Base-by-base conservation (phyloP, 2,113 vertebrate species). In the Vulpes vulpes region DNA sequence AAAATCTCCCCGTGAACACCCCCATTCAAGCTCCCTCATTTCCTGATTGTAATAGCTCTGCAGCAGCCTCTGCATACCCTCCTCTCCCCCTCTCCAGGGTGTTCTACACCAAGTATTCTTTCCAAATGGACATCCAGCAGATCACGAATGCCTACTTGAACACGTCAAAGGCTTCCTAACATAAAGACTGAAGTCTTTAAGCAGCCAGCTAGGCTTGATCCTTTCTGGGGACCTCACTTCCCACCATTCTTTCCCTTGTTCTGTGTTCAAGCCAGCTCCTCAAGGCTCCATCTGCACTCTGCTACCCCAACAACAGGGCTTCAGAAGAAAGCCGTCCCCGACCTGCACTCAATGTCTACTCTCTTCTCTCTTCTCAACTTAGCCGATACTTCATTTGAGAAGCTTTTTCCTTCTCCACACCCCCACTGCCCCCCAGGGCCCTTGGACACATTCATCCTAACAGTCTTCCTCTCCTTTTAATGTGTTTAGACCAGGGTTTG, bases 101-200 rank as follows among this genome's bases (percentile, higher is more conserved):
- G 11, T 8, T 23, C 43, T 27, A 16, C 14, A 8, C 43, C 32
- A 11, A 7, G 15, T 2, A 30, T 8, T 74, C 69, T 60, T 49
- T 32, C 86, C 55, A 20, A 35, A 53, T 0, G 32, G 38, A 60
- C 38, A 4, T 2, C 71, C 87, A 32, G 53, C 53, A 32, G 19
- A 1, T 17, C 20, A 8, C 0, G 32, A 35, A 35, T 4, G 22
- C 15, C 5, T 30, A 5, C 23, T 20, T 2, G 7, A n/a, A 11
- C 11, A 12, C 59, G 17, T 79, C 73, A 12, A 12, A 38, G 15
- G 67, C 15, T 16, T 30, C 51, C 12, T 20, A 0, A 19, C 32
- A 8, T 14, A 20, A 12, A 73, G 53, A 38, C n/a, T 22, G 0
- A 10, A 25, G 49, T 71, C 67, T 30, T 30, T 4, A 16, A 10